Conservation (phyloP, 2,113 vertebrate species). For the Physeter macrocephalus region DNA sequence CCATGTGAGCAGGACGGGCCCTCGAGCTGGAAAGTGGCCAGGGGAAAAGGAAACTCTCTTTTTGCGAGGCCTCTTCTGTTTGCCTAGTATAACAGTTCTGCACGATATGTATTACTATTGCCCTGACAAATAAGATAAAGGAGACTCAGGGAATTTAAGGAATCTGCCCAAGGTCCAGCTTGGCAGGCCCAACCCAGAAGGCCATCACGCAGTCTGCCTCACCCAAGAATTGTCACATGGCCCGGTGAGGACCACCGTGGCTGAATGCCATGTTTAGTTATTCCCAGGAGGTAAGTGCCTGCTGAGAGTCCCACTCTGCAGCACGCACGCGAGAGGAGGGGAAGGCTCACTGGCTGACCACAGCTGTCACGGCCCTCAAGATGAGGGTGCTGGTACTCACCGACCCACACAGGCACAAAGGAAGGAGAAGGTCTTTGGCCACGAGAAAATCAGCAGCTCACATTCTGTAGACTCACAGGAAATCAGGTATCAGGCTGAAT, state of each 20-base stretch:
- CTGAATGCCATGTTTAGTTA: not conserved
- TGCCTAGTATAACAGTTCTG: not conserved
- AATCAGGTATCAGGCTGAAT: not conserved
- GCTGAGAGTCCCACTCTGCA: not conserved
- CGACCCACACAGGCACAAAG: not conserved
- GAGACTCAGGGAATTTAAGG: not conserved
- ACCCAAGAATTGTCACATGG: not conserved
- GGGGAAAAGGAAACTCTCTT: not conserved
- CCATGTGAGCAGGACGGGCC: not conserved
- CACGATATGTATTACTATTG: not conserved
- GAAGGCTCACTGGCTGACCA: not conserved
- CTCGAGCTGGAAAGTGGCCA: not conserved
- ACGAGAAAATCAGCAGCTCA: not conserved
- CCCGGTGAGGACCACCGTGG: accelerated
- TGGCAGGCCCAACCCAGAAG: not conserved
- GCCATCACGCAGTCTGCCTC: not conserved
- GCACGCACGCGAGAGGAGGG: accelerated
- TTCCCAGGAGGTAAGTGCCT: not conserved
- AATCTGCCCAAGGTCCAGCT: not conserved
- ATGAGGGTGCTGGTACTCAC: not conserved
- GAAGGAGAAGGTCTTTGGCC: not conserved
- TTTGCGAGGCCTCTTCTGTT: not conserved
- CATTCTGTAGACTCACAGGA: not conserved
- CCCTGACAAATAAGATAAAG: not conserved
- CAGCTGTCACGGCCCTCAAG: not conserved